Evolutionary conservation across 1,140 invertebrate genomes (phyloP), one percentile per base, ranked within the genome.

Genomic region (Pomacea maculata): DNA sequence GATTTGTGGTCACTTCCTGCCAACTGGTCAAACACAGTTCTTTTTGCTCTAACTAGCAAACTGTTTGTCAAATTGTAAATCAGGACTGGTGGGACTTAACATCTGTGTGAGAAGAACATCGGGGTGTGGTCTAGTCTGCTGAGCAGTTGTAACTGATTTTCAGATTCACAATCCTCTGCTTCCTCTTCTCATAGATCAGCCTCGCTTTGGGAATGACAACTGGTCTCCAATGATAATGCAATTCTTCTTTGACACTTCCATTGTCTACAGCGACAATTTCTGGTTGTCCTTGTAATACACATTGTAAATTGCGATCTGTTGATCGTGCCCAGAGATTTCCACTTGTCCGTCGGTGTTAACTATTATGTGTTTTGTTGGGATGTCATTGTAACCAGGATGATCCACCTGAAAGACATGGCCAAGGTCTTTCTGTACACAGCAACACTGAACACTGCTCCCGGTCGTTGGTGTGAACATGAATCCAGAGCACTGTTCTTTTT

Each of bases 171-270:
- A 4, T 75, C 71, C 55, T 80, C 78, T 29, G 75, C 68, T 75
- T 80, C 78, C 55, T 80, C 78, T 21, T 70, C 70, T 75, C 3
- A 76, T 21, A 14, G 45, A 54, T 80, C 61, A 4, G 54, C 70
- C 68, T 70, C 76, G 25, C 45, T 75, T 14, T 21, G 68, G 5
- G 78, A 80, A n/a, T 75, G 78, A 55, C 5, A 78, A 74, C 67
- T 81, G 75, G 65, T 81, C 74, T 2, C 75, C 63, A 8, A 81
- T 74, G 11, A 68, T 54, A 25, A 81, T 9, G 61, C 75, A 81
- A 25, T 74, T 61, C 14, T 73, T 14, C 52, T 63, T 14, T 21
- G 19, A 11, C 14, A 55, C 14, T 11, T 72, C 17, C 52, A 79
- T 52, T 11, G 54, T 25, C 8, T 68, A 7, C 19, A 79, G 78